Conservation (phyloP, 2,888 invertebrate genomes). For the Lasioglossum oenotherae region DNA sequence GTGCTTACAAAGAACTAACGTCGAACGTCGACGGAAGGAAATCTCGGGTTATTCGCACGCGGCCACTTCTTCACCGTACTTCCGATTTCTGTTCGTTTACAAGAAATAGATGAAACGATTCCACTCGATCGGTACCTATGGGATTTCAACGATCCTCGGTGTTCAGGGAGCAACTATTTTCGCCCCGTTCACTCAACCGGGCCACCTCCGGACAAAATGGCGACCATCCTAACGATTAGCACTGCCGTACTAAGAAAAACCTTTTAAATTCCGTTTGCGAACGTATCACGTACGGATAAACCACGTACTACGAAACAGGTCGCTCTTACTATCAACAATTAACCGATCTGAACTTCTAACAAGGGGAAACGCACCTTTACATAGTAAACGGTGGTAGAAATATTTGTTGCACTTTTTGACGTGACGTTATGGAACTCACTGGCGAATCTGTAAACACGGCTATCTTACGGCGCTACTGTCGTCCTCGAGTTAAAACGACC, state of each 20-base stretch:
- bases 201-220: constrained; percentile 84
- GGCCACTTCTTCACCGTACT: constrained; percentile 19
- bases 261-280: constrained; percentile 39
- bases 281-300: constrained; percentile 16
- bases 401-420: constrained; percentile 82
- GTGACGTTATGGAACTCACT: constrained; percentile 83
- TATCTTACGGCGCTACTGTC: constrained; percentile 77
- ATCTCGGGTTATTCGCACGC: constrained; percentile 29
- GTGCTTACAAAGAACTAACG: constrained; percentile 54
- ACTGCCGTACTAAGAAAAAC: constrained; percentile 76
- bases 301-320: constrained; percentile 7
- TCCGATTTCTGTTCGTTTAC: constrained; percentile 15
- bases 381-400: constrained; percentile 82
- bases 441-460: constrained; percentile 82
- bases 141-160: constrained; percentile 60
- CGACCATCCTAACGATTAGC: constrained; percentile 82
- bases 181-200: constrained; percentile 80
- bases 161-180: constrained; percentile 77
- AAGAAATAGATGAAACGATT: constrained; percentile 22
- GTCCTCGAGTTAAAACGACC: constrained; percentile 54
- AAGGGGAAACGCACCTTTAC: constrained; percentile 80
- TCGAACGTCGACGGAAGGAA: constrained; percentile 34
- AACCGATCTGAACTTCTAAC: constrained; percentile 26
- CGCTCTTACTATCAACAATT: constrained; percentile 29
- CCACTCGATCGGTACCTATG: constrained; percentile 56